Conservation (phyloP, 2,113 vertebrate species). For the Chrysemys picta region DNA sequence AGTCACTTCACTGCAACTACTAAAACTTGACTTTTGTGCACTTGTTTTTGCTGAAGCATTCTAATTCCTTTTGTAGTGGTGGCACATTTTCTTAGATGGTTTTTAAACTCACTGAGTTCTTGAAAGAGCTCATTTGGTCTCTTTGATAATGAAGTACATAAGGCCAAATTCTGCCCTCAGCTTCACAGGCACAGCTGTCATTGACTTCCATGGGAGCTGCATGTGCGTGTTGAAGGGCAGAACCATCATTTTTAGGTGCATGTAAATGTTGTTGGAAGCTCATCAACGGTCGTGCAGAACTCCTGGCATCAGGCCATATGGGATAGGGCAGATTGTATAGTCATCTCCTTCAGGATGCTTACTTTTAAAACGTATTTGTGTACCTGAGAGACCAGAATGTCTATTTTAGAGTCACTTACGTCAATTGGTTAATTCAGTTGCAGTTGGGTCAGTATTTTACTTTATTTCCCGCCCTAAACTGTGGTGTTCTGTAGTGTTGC, state of each 20-base stretch:
- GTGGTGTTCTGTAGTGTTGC: neutral
- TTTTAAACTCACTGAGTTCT: neutral
- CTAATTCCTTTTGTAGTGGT: neutral
- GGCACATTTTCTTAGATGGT: neutral
- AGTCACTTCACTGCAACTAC: neutral
- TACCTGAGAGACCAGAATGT: neutral
- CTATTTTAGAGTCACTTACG: neutral
- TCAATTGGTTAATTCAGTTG: neutral
- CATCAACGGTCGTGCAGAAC: fast-evolving
- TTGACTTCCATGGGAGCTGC: neutral
- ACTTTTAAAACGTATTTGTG: neutral
- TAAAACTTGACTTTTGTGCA: neutral
- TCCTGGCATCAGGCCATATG: neutral
- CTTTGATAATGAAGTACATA: neutral
- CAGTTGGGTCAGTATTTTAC: neutral
- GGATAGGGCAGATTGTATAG: neutral
- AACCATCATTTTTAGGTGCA: neutral
- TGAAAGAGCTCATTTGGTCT: neutral
- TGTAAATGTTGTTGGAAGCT: neutral
- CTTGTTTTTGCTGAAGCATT: neutral
- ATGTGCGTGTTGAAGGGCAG: neutral
- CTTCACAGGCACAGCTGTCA: neutral
- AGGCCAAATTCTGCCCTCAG: slow-evolving; percentile 35
- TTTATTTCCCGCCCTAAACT: slow-evolving; percentile 35
- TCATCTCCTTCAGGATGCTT: neutral